Evolutionary conservation across 2,797 vertebrate genomes (phyloP), one percentile per base, ranked within the genome.

Genomic region (Zenarchopterus dispar): DNA sequence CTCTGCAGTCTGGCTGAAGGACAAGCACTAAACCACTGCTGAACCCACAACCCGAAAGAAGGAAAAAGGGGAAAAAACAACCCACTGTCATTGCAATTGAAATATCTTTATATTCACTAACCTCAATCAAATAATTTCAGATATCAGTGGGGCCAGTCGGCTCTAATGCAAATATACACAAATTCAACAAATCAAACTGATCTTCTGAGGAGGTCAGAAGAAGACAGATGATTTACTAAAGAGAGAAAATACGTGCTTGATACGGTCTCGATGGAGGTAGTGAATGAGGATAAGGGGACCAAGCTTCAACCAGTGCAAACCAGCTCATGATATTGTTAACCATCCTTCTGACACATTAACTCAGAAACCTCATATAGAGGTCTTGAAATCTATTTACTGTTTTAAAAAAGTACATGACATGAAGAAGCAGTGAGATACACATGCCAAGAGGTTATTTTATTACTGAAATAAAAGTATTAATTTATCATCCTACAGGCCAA

Each of bases 271-370:
- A 75, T 13, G 13, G 15, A 19, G 57, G 55, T 21, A 63, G 6
- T 28, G 0, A n/a, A 24, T 18, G 43, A 46, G 62, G 75, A 80
- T 51, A 49, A n/a, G 8, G 22, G 17, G 26, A 24, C 51, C 62
- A 66, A 50, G 56, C 55, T 71, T 56, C 17, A 62, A 48, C 46
- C 21, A 51, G 28, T 56, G 52, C 54, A 71, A 78, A 80, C 55
- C 6, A 8, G 4, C 51, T 81, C 72, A 83, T 79, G 56, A 2
- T 43, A 59, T 16, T 17, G 9, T 17, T 70, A 49, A 67, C 52
- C 47, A 7, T 10, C 13, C 11, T 52, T 61, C 11, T 75, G 44
- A 72, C 65, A 67, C 67, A 78, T 4, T 48, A 67, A 62, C 66
- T 61, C 43, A 28, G 43, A 60, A 28, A 60, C 46, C 36, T 11